Base-by-base conservation (phyloP, 2,113 vertebrate genomes). In the Dicrurus megarhynchus region DNA sequence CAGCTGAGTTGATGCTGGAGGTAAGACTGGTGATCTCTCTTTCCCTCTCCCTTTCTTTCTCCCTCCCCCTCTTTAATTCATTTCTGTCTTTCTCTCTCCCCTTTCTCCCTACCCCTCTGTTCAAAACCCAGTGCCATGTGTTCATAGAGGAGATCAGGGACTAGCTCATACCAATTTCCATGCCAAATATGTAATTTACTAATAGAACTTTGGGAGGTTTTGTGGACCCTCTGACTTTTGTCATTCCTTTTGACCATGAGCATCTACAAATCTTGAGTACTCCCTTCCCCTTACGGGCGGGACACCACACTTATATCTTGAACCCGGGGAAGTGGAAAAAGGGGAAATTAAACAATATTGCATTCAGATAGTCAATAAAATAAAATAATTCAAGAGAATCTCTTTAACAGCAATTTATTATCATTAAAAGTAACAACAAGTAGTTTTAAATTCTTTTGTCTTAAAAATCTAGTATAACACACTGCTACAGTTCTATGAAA, bases 371-470 rank as follows among this genome's bases (percentile, higher is more conserved):
- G 28, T 28, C 22, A 68, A 21, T 30, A 64, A 83, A 81, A n/a
- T 33, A 67, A 82, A 82, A 73, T 10, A 61, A 71, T 83, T 46
- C 35, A 85, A 59, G 28, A 76, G 1, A 61, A 30, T 68, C 20
- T 82, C 41, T 93, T 90, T 74, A 96, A 84, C 68, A 94, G 76
- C 76, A 90, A 68, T 96, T 97, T 97, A 97, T 97, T 97, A 73
- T 90, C 24, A 56, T 89, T 92, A 95, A 88, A 94, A 95, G 83
- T 95, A 94, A 94, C 74, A 91, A 87, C 68, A 92, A 84, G 39
- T 81, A 75, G 10, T 46, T 94, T 96, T 86, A 89, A 95, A 92
- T 91, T 30, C 12, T 73, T 96, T 94, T 85, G 42, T 93, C 85
- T 96, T 95, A 95, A 95, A 97, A 95, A 90, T 84, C 75, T 93